Base-by-base conservation (phyloP, 2,797 vertebrate genomes). In the Acrocephalus scirpaceus region DNA sequence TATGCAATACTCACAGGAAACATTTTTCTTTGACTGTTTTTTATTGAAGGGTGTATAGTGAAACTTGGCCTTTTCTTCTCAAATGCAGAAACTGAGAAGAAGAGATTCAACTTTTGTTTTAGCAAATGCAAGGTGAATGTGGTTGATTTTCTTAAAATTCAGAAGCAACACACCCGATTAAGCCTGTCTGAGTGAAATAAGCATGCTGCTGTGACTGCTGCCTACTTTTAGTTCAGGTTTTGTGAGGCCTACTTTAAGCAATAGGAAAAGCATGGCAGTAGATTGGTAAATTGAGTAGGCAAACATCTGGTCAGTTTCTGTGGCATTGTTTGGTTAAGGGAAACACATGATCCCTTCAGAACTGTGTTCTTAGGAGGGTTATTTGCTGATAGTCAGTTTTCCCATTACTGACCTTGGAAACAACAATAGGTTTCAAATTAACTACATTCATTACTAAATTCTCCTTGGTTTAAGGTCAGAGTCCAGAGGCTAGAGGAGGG, bases 341-440 rank as follows among this genome's bases (percentile, higher is more conserved):
- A 75, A 93, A 72, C 47, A 40, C 32, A n/a, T 42, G 69, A 65
- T 90, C 82, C 30, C 62, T 19, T 18, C 25, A 50, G 76, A 75
- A 34, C 5, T 81, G 58, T 62, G 62, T 62, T 90, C 88, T 53
- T 45, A 5, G 57, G 34, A 83, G 61, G 36, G 65, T 53, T 92
- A 34, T 77, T 78, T 34, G 53, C 89, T 57, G 30, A 45, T 82
- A 58, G 75, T 91, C 67, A 50, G 34, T 80, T 86, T 94, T 92
- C 83, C 70, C 54, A 60, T 90, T 94, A 81, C 38, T 94, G 79
- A 88, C 79, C 64, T 93, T 70, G 86, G 76, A 90, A 94, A 95
- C 77, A 92, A 77, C 62, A 81, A 88, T 78, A 7, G 17, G 66
- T 90, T 92, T 96, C 93, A 90, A 95, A 86, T 81, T 81, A 95